These are phyloP conservation scores for Taphrorychus bicolor DNA, from an alignment of 2,888 invertebrate species.

Conservation along the genomic window DNA sequence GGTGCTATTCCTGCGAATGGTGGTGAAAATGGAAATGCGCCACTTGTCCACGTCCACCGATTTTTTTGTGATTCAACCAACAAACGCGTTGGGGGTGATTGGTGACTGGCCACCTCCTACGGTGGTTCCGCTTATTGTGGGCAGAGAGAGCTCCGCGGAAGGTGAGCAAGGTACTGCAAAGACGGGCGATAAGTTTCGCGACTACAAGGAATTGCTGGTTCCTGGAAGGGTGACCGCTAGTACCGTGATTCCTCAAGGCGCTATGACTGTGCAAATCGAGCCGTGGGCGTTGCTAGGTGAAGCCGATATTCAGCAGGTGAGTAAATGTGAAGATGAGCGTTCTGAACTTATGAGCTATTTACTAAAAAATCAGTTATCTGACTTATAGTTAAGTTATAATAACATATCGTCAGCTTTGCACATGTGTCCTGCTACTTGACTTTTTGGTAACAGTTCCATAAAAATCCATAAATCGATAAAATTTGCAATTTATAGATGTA, in stretches of 20 bases:
- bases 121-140: constrained; percentile 5
- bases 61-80: background rate
- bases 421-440: no score
- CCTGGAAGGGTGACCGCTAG: constrained; percentile 56
- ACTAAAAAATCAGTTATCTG: no score
- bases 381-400: no score
- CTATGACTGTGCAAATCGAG: constrained; percentile 52
- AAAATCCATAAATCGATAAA: no score
- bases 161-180: background rate
- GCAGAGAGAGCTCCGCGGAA: background rate
- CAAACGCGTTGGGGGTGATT: constrained; percentile 5
- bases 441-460: no score
- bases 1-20: background rate
- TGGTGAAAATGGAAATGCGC: constrained; percentile 19
- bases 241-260: constrained; percentile 54
- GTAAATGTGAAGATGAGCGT: constrained; percentile 3
- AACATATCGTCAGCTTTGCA: no score
- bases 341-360: no score
- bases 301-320: constrained; percentile 57
- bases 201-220: constrained; percentile 48
- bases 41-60: background rate
- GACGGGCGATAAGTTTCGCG: background rate
- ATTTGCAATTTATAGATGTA: no score
- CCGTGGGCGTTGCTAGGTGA: constrained; percentile 51
- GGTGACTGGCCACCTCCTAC: constrained; percentile 15